Evolutionary conservation across 2,888 invertebrate species (phyloP), one percentile per base, ranked within the genome.

Genomic region (Mayetiola destructor): DNA sequence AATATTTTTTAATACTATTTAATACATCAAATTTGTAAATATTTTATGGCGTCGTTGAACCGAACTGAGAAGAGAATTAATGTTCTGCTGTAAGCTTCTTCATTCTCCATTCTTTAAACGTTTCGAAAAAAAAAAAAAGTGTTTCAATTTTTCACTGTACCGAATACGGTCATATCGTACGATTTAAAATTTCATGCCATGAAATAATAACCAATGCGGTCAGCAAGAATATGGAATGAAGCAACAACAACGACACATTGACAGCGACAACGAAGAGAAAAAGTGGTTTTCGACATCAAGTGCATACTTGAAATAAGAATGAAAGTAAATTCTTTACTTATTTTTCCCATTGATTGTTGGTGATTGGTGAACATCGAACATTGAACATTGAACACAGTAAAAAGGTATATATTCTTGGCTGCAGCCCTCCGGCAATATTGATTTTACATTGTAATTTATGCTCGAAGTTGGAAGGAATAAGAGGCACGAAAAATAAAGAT

Each of bases 301-400:
- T 48, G 48, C 48, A 48, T 48, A 27, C 48, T 48, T 16, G 8
- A 48, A 48, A 16, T 48, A 48, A 48, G 48, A 48, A 48, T 48
- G 48, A 48, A 48, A 48, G 48, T 48, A 48, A 48, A 48, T 48
- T 48, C 48, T 27, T 48, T 48, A 16, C 27, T 48, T 48, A 23
- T n/a, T n/a, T 48, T 48, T 48, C 29, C 27, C 29, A 48, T 48
- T 16, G n/a, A 12, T 6, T 5, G 2, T 4, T 27, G 6, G n/a
- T 48, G 48, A n/a, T 16, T 16, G 48, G 27, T 32, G 10, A 6
- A 32, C 32, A 32, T 10, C 8, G 6, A 9, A 32, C 32, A 32
- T 32, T 6, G 32, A 32, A 32, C 10, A 32, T 32, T 32, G 10
- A 10, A 32, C 6, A 32, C 10, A 32, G 32, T 32, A 32, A 10